These are phyloP conservation scores for Protula sp. DNA, from an alignment of 2,888 invertebrate species.

Conservation along the genomic window DNA sequence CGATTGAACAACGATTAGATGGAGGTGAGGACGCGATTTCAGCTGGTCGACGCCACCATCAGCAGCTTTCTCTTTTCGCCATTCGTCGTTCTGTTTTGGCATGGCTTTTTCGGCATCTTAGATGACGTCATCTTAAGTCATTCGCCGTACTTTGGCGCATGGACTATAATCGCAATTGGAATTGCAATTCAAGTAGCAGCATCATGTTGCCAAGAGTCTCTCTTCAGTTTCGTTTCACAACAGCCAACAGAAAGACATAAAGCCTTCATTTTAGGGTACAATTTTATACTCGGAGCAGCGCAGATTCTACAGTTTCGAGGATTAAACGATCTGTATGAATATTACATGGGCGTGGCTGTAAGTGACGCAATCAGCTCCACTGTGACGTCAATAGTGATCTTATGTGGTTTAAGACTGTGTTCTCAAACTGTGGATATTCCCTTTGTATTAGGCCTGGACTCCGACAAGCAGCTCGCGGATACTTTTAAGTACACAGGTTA, in stretches of 20 bases:
- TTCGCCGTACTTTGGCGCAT: neutral
- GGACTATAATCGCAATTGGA: neutral
- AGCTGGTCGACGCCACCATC: neutral
- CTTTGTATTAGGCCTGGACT: no score
- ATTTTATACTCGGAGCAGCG: neutral
- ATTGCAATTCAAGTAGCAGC: neutral
- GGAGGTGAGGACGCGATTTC: neutral
- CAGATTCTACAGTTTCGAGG: neutral
- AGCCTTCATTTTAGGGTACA: neutral
- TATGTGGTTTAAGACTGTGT: neutral
- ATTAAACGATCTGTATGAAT: neutral
- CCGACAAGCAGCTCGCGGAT: no score
- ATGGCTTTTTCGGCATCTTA: neutral
- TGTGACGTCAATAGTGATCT: neutral
- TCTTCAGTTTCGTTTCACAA: neutral
- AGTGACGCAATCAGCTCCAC: neutral
- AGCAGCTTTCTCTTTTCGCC: neutral
- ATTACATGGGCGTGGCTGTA: neutral
- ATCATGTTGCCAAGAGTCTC: neutral
- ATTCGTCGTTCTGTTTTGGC: neutral
- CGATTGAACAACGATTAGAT: no score
- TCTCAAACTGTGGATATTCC: neutral
- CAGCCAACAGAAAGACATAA: no score
- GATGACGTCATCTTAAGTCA: neutral
- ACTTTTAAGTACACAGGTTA: no score